Percentiles rank a stretch among this genome's conserved stretches.
Evolutionary conservation across 2,888 invertebrate genomes (phyloP).

Genomic region (Incurvaria masculella): DNA sequence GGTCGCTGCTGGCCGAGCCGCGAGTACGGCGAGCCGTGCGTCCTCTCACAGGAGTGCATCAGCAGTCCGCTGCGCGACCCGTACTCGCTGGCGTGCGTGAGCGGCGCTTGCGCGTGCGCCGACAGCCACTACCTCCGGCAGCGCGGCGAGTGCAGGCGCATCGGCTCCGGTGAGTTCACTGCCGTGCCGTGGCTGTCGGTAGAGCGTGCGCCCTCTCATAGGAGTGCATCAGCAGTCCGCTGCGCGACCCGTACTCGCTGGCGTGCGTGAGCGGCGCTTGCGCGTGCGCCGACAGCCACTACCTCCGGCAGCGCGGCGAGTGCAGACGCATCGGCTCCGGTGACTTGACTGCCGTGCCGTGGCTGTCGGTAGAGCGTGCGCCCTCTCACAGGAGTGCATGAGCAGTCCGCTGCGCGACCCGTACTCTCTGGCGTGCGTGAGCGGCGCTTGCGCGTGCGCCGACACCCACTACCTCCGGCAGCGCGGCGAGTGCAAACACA

Average conservation of each 20-base stretch:
- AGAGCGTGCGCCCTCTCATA: background rate
- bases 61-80: conserved; percentile 26
- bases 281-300: conserved; percentile 32
- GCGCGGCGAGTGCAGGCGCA: conserved; percentile 36
- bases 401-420: conserved; percentile 34
- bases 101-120: conserved; percentile 29
- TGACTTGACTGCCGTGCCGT: conserved; percentile 21
- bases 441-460: conserved; percentile 29
- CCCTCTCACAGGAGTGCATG: too few species aligned
- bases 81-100: conserved; percentile 27
- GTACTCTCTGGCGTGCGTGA: conserved; percentile 27
- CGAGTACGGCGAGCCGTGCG: conserved; percentile 26
- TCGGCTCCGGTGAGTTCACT: conserved; percentile 26
- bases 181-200: background rate
- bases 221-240: too few species aligned
- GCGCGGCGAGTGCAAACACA: conserved; percentile 36
- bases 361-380: too few species aligned
- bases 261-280: conserved; percentile 26
- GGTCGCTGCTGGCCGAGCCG: conserved; percentile 38
- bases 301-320: conserved; percentile 36
- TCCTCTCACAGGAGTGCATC: conserved; percentile 31
- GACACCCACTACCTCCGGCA: conserved; percentile 35
- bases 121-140: conserved; percentile 35
- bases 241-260: conserved; percentile 32
- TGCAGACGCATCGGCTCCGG: conserved; percentile 33